phyloP scores from a whole-genome alignment of 2,797 vertebrate genomes.

The Gymnothorax reevesii region DNA sequence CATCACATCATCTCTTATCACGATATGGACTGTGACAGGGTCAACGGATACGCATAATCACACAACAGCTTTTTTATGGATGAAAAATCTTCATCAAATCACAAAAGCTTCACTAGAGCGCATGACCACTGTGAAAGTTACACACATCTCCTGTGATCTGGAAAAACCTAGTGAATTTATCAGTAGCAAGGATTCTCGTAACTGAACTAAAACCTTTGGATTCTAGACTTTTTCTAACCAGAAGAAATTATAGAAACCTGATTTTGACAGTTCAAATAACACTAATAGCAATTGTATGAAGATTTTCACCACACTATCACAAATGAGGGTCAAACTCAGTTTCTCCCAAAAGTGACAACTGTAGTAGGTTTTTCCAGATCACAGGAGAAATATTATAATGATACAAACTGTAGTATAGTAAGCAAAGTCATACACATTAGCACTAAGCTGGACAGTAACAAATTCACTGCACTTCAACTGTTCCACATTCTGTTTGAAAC shows the following conservation, averaged over 20 bases:
- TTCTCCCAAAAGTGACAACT: no score
- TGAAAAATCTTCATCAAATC: not conserved
- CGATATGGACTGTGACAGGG: slow-evolving; percentile 17
- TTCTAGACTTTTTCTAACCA: no score
- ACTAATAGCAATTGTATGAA: no score
- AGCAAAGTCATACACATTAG: not conserved
- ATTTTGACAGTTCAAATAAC: no score
- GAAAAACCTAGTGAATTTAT: no score
- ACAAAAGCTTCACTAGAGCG: not conserved
- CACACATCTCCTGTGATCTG: not conserved
- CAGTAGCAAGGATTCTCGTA: no score
- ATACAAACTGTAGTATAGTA: slow-evolving; percentile 7
- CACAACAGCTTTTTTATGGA: not conserved
- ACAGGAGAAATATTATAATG: not conserved
- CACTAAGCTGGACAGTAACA: not conserved
- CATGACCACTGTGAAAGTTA: not conserved
- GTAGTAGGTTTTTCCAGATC: no score
- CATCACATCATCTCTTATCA: not conserved
- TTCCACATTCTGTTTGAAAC: not conserved
- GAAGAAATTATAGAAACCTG: no score
- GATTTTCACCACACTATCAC: no score
- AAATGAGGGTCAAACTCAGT: no score
- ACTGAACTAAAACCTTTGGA: no score
- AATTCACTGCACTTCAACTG: not conserved
- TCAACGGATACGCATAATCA: not conserved